Conservation (phyloP, 1,140 invertebrate species). For the Pectinophora gossypiella region DNA sequence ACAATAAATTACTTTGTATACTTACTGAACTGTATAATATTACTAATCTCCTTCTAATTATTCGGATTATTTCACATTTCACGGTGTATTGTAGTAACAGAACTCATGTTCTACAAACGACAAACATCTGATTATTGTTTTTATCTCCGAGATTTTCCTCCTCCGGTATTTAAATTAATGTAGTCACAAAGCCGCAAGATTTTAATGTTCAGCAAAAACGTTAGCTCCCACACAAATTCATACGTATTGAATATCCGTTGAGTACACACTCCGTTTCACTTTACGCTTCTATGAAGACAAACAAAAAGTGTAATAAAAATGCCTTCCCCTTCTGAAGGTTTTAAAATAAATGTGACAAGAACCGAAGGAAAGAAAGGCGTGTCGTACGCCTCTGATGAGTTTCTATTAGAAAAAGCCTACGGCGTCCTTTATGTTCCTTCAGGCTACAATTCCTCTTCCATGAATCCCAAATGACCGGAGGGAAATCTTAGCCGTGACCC, state of each 20-base stretch:
- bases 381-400: conserved; percentile 49
- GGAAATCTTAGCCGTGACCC: conserved; percentile 76
- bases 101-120: too few relatives aligned
- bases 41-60: too few relatives aligned
- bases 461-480: conserved; percentile 76
- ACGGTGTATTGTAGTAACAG: too few relatives aligned
- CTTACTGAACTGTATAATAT: too few relatives aligned
- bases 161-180: too few relatives aligned
- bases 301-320: conserved; percentile 28
- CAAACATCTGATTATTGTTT: too few relatives aligned
- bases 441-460: conserved; percentile 72
- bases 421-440: conserved; percentile 67
- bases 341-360: conserved; percentile 47
- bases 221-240: neutral
- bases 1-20: too few relatives aligned
- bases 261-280: conserved; percentile 8
- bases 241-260: neutral
- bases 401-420: conserved; percentile 50
- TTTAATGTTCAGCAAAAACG: neutral
- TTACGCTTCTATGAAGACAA: conserved; percentile 16
- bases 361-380: conserved; percentile 44
- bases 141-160: too few relatives aligned
- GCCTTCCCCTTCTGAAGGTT: conserved; percentile 30
- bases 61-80: too few relatives aligned
- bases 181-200: neutral